A percentile compares a stretch with the other conserved stretches of the same genome.
Evolutionary conservation across 2,797 vertebrate species (phyloP).

Genomic region (Rhyacichthys aspro): DNA sequence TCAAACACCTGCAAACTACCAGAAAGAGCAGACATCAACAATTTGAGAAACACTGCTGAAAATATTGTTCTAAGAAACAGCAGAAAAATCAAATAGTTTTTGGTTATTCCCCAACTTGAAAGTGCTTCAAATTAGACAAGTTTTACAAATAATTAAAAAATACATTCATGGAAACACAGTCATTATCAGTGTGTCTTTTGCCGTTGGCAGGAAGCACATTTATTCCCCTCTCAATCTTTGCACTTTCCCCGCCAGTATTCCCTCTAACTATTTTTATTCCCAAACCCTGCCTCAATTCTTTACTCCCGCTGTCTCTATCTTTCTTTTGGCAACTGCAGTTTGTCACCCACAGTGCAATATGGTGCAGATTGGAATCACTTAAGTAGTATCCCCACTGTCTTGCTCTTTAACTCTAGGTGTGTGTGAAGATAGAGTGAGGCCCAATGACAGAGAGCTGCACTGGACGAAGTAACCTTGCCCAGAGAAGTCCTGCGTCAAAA

Average conservation of each 20-base stretch:
- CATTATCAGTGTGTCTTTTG: constrained; percentile 3
- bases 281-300: constrained; percentile 11
- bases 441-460: constrained; percentile 23
- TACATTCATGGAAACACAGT: constrained; percentile 1
- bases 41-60: background rate
- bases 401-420: background rate
- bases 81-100: background rate
- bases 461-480: constrained; percentile 51
- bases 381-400: constrained; percentile 36
- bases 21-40: no score
- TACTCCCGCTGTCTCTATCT: constrained; percentile 18
- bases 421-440: constrained; percentile 2
- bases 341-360: constrained; percentile 51
- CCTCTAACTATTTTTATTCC: constrained; percentile 24
- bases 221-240: constrained; percentile 1
- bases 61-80: background rate
- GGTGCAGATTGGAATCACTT: constrained; percentile 40
- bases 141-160: constrained; percentile 38
- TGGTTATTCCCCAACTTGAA: background rate
- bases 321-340: constrained; percentile 53
- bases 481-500: constrained; percentile 44
- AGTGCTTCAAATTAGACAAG: background rate
- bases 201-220: constrained; percentile 2
- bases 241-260: constrained; percentile 1
- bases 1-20: no score